Evolutionary conservation across 2,797 vertebrate genomes (phyloP), one percentile per base, ranked within the genome.

Genomic region (Pagetopsis macropterus): DNA sequence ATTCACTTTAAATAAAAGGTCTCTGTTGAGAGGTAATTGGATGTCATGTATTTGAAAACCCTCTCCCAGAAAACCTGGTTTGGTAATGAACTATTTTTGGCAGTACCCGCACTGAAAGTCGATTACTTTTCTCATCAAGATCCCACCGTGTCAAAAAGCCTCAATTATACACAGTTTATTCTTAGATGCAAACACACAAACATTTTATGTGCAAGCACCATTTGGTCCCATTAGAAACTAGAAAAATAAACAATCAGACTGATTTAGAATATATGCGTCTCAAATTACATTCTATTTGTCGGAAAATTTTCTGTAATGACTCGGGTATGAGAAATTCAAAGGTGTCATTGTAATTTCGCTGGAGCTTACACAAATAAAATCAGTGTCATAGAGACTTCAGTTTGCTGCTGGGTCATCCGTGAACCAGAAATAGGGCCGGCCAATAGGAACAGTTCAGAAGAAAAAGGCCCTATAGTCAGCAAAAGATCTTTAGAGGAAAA

Each of bases 1-100:
- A 86, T 86, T 88, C 89, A 80, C 81, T 88, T 84, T 54, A 77
- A 79, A 84, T 65, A 77, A 79, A 61, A 72, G 60, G 31, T n/a
- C 50, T 9, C 41, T 81, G 76, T 82, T 81, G 59, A 78, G 8
- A 23, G 59, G 75, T 87, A 87, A 92, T 91, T 91, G 72, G 67
- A 76, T 76, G 63, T 44, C 70, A 69, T 76, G 37, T 70, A 84
- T 78, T 75, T 84, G 67, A 82, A 87, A 86, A 69, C 55, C 57
- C 63, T 72, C 9, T 67, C 71, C 16, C 5, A 66, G 65, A 70
- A 78, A 79, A 55, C 48, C 72, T 33, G 55, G 55, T 72, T 72
- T 72, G 5, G 41, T 50, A 89, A 87, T 86, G 1, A 77, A 78
- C 17, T 84, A 85, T 89, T 85, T 84, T 89, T 80, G 11, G 46